These are phyloP conservation scores for Oppia nitens DNA, from an alignment of 1,140 invertebrate species.

Conservation along the genomic window DNA sequence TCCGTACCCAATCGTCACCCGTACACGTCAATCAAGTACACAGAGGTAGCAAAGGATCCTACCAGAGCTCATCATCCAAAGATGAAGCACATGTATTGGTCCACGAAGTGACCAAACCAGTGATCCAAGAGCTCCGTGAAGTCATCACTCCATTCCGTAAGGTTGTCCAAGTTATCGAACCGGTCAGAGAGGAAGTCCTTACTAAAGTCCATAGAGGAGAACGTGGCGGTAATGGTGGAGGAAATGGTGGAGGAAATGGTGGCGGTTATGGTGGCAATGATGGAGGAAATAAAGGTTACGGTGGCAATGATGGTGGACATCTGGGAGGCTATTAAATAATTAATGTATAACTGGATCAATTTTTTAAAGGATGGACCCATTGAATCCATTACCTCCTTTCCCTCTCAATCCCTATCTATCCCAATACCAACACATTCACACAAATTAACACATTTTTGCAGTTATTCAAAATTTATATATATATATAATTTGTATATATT, in stretches of 20 bases:
- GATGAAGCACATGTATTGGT: conserved; percentile 8
- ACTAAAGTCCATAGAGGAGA: background rate
- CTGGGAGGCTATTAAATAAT: background rate
- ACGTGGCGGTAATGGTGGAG: background rate
- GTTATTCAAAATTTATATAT: no score
- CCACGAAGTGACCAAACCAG: background rate
- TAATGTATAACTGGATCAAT: no score
- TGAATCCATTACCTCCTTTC: no score
- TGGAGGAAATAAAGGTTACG: background rate
- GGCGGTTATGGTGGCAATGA: background rate
- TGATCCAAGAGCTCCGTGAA: conserved; percentile 6
- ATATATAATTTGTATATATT: no score
- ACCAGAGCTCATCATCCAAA: conserved; percentile 7
- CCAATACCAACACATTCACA: no score
- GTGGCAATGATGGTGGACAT: background rate
- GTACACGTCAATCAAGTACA: conserved; percentile 7
- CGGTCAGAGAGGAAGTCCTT: conserved; percentile 8
- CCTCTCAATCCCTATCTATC: no score
- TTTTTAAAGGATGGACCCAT: no score
- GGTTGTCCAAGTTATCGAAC: conserved; percentile 6
- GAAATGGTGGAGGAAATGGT: background rate
- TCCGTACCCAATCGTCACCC: background rate
- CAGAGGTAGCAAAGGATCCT: background rate
- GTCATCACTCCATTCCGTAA: conserved; percentile 6
- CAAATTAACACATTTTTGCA: no score